Evolutionary conservation across 2,888 invertebrate species (phyloP).

Genomic region (Sepioteuthis lessoniana): DNA sequence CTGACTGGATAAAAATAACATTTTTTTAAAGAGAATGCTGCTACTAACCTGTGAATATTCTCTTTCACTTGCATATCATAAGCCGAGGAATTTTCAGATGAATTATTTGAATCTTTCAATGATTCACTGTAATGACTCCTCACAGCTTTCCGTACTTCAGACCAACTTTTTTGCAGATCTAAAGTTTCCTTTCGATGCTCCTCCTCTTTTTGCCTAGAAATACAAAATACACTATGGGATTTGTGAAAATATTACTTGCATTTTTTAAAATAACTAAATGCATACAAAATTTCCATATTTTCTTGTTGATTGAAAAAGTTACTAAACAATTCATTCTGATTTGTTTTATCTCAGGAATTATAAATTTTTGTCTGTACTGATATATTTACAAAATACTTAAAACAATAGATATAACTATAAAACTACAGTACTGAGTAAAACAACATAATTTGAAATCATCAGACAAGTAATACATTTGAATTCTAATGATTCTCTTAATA

Average conservation of each 20-base stretch:
- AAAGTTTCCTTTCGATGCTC: conserved; percentile 76
- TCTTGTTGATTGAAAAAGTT: background rate
- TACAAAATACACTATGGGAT: background rate
- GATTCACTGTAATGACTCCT: conserved; percentile 64
- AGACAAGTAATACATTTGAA: too few species aligned
- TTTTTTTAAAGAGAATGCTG: background rate
- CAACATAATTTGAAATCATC: too few species aligned
- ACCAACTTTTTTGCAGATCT: conserved; percentile 77
- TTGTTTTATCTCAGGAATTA: background rate
- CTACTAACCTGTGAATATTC: conserved; percentile 76
- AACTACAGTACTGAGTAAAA: too few species aligned
- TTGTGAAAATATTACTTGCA: background rate
- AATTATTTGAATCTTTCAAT: conserved; percentile 54
- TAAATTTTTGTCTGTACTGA: too few species aligned
- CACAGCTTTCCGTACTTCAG: conserved; percentile 77
- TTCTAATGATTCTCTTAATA: too few species aligned
- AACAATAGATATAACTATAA: too few species aligned
- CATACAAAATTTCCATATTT: background rate
- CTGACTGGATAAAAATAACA: background rate
- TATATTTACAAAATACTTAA: too few species aligned
- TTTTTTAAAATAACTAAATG: background rate
- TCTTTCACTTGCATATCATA: conserved; percentile 72
- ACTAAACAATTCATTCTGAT: background rate
- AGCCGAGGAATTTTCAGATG: conserved; percentile 54
- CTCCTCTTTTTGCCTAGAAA: conserved; percentile 69